These are phyloP conservation scores for Pleuronectes platessa DNA, from an alignment of 2,113 vertebrate genomes.

Conservation along the genomic window DNA sequence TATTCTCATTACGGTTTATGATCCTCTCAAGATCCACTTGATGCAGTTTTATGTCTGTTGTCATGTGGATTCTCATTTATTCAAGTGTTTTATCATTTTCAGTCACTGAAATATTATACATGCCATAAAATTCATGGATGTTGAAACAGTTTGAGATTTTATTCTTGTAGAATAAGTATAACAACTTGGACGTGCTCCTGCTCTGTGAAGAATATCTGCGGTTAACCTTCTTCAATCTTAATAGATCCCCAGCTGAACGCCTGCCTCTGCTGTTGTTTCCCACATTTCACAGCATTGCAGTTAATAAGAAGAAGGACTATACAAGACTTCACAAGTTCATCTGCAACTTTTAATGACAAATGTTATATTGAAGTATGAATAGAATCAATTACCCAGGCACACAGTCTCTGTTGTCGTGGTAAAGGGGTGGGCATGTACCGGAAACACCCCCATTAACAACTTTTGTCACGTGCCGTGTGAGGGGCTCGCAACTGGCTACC, in stretches of 20 bases:
- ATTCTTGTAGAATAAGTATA: too few relatives aligned
- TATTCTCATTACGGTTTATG: conserved; percentile 36
- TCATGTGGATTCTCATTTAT: conserved; percentile 21
- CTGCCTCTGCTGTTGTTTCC: not conserved
- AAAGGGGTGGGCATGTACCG: conserved; percentile 3
- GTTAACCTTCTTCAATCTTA: not conserved
- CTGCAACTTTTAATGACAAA: conserved; percentile 20
- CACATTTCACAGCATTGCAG: not conserved
- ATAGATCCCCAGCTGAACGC: not conserved
- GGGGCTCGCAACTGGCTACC: conserved; percentile 36
- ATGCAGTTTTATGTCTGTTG: not conserved
- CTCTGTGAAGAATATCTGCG: not conserved
- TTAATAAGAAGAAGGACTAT: not conserved
- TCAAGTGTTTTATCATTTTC: not conserved
- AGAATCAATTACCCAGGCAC: conserved; percentile 36
- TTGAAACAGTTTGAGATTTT: not conserved
- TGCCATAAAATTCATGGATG: not conserved
- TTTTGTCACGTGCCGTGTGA: conserved; percentile 55
- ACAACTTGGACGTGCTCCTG: not conserved
- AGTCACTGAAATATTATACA: not conserved
- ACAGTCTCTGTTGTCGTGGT: not conserved
- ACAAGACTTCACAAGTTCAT: conserved; percentile 8
- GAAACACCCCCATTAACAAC: conserved; percentile 34
- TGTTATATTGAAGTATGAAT: conserved; percentile 32
- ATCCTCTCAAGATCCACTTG: conserved; percentile 28